phyloP scores from a whole-genome alignment of 2,113 vertebrate genomes.

The Holacanthus passer region DNA sequence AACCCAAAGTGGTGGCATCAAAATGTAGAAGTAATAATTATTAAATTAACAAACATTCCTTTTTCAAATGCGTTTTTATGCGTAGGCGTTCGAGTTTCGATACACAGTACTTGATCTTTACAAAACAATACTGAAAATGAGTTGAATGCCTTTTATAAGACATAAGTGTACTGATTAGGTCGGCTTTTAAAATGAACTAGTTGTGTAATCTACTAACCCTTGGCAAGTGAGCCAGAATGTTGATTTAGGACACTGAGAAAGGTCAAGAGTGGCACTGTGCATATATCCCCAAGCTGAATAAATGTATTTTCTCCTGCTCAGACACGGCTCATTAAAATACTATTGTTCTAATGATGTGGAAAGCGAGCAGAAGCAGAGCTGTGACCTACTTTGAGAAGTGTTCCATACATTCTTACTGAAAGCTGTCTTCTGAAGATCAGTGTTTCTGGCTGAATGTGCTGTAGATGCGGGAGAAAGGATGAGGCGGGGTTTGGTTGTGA shows the following conservation, averaged over 20 bases:
- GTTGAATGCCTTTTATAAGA: background rate
- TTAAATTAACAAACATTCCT: too few relatives aligned
- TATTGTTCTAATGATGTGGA: slow-evolving; percentile 13
- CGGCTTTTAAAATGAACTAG: background rate
- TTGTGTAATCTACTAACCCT: too few relatives aligned
- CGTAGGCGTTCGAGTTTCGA: background rate
- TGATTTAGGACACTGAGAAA: background rate
- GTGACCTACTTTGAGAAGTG: slow-evolving; percentile 29
- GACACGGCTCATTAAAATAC: slow-evolving; percentile 10
- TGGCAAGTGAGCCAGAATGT: background rate
- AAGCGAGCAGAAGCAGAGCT: background rate
- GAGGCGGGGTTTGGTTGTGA: slow-evolving; percentile 6
- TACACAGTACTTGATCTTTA: too few relatives aligned
- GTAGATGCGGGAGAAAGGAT: background rate
- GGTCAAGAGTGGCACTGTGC: background rate
- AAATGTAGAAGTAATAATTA: too few relatives aligned
- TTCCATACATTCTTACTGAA: slow-evolving; percentile 15
- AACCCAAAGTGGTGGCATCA: too few relatives aligned
- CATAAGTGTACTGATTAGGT: background rate
- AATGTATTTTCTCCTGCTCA: background rate
- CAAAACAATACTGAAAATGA: background rate
- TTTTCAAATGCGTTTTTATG: background rate
- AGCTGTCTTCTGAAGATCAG: slow-evolving; percentile 1
- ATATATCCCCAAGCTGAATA: background rate
- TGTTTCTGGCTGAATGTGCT: background rate